These are phyloP conservation scores for Sebastes oblongus DNA, from an alignment of 2,797 vertebrate genomes.

Conservation along the genomic window DNA sequence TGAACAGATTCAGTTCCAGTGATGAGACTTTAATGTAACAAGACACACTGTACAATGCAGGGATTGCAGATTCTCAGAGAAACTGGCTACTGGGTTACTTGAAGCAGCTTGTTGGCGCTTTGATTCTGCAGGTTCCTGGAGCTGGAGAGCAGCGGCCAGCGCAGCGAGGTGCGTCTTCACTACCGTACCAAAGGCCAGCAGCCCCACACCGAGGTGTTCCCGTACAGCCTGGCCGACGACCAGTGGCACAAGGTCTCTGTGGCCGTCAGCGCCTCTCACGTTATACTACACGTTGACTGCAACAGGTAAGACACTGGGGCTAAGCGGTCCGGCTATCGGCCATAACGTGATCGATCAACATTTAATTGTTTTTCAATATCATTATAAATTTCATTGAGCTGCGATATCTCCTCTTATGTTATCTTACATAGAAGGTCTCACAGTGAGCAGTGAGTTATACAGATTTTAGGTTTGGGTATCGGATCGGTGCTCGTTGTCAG, in stretches of 20 bases:
- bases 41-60: neutral
- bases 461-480: neutral
- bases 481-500: too few relatives aligned
- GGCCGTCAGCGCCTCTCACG: slow-evolving; percentile 93
- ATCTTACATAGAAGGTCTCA: neutral
- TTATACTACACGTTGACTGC: slow-evolving; percentile 94
- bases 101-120: neutral
- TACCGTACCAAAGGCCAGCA: slow-evolving; percentile 89
- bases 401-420: neutral
- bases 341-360: neutral
- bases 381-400: neutral
- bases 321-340: neutral
- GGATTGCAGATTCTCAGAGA: neutral
- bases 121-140: slow-evolving; percentile 88
- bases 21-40: slow-evolving; percentile 1
- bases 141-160: slow-evolving; percentile 96
- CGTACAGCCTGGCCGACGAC: slow-evolving; percentile 94
- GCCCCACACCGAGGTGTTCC: slow-evolving; percentile 94
- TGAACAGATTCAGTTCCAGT: neutral
- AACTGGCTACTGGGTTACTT: neutral
- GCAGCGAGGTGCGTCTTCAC: slow-evolving; percentile 95
- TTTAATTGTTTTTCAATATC: neutral
- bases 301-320: slow-evolving; percentile 86
- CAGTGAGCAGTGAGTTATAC: neutral
- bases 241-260: slow-evolving; percentile 97